Percentiles rank a stretch among this genome's conserved stretches.
Conservation (phyloP, 1,140 invertebrate genomes). For the Aphaenogaster ashmeadi region DNA sequence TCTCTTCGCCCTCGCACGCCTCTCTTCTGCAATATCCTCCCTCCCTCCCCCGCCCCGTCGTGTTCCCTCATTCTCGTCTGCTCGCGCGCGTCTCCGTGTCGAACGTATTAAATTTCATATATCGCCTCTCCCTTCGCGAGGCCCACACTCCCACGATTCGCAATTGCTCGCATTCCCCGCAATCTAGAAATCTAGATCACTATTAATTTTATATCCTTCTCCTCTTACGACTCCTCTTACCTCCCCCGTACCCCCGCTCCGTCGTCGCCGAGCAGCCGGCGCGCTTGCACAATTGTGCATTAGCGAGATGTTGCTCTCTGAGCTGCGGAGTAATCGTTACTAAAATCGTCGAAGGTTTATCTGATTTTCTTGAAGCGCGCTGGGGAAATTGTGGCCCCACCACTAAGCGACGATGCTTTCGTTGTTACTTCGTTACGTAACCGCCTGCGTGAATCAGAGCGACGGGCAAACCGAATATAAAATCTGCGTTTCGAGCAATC, state of each 20-base stretch:
- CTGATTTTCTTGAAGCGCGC: slow-evolving; percentile 54
- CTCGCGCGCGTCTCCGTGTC: slow-evolving; percentile 72
- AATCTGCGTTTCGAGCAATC: slow-evolving; percentile 42
- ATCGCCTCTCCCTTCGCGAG: slow-evolving; percentile 76
- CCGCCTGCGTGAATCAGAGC: slow-evolving; percentile 20
- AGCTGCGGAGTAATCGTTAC: slow-evolving; percentile 52
- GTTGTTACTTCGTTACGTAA: slow-evolving; percentile 54
- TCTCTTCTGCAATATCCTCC: slow-evolving; percentile 48
- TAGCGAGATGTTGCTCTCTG: slow-evolving; percentile 51
- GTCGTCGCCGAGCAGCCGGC: slow-evolving; percentile 60
- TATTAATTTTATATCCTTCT: slow-evolving; percentile 86
- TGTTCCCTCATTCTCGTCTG: slow-evolving; percentile 59
- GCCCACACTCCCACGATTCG: slow-evolving; percentile 83
- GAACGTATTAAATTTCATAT: slow-evolving; percentile 86
- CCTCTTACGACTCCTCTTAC: slow-evolving; percentile 4
- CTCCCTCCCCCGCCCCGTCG: slow-evolving; percentile 64
- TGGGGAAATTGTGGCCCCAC: slow-evolving; percentile 35
- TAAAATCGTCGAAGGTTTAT: slow-evolving; percentile 61
- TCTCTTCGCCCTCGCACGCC: slow-evolving; percentile 58
- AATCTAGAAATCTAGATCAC: slow-evolving; percentile 87
- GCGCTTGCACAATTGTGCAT: slow-evolving; percentile 58
- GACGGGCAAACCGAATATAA: slow-evolving; percentile 20
- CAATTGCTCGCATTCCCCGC: slow-evolving; percentile 86
- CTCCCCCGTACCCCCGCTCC: not conserved
- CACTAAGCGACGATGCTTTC: slow-evolving; percentile 31